Evolutionary conservation across 2,797 vertebrate species (phyloP), one percentile per base, ranked within the genome.

Genomic region (Uromys caudimaculatus): DNA sequence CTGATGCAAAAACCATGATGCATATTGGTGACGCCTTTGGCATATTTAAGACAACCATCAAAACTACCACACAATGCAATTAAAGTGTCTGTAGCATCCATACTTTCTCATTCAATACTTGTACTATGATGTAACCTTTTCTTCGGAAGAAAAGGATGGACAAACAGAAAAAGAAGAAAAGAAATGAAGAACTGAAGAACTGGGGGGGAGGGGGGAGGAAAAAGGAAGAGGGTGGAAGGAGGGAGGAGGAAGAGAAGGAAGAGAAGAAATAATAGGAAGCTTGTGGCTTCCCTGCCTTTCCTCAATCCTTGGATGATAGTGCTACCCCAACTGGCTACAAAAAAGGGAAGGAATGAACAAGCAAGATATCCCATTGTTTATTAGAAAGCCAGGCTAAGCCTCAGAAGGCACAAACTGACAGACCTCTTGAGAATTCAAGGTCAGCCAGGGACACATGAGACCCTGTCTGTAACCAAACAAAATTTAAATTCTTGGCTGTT

Each of bases 231-330:
- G 56, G 13, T 1, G 58, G 8, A 24, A 6, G 8, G 23, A 24
- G 58, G 23, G 7, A 8, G 17, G 13, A 56, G 4, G 19, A 56
- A 3, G 17, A 1, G 17, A 56, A 8, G 9, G 23, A 10, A 2
- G 3, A 3, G 16, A 35, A 16, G 6, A 0, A 21, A 19, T n/a
- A n/a, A n/a, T n/a, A 21, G 56, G 6, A 9, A 44, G 5, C 41
- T 75, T 6, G 54, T 35, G 38, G 32, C 23, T 9, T 0, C 41
- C 35, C 7, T 35, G 19, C 38, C 38, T 76, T 9, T 44, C 29
- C 17, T 47, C 10, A 89, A 24, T 35, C 16, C 27, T 35, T 44
- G 16, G 69, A 58, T 75, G 58, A 89, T 2, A 89, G 8, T 47
- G 29, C 6, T 24, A 60, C n/a, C 27, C 76, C 54, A 76, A 89